Evolutionary conservation across 2,888 invertebrate species (phyloP).

Genomic region (Micoletzkya japonica): DNA sequence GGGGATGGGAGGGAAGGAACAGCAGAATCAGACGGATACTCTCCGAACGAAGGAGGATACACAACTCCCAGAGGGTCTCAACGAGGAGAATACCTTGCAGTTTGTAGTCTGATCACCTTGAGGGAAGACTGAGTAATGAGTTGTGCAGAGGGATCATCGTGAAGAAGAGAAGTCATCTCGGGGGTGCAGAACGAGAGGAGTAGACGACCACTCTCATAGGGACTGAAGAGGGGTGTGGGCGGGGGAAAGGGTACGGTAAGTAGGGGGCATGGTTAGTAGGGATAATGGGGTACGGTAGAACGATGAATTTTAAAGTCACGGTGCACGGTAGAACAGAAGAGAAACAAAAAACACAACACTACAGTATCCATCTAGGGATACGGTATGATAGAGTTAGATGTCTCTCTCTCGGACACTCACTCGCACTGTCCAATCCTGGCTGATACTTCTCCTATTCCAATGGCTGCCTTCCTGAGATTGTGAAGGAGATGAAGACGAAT

Average conservation of each 20-base stretch:
- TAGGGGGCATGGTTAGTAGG: background rate
- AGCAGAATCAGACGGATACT: constrained; percentile 19
- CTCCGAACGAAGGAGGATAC: constrained; percentile 17
- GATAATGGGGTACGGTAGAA: too few relatives aligned
- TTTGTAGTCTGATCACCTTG: too few relatives aligned
- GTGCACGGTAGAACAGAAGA: background rate
- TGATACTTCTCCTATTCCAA: constrained; percentile 1
- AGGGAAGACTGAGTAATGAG: constrained; percentile 13
- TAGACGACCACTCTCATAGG: constrained; percentile 14
- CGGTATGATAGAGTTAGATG: background rate
- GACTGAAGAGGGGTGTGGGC: background rate
- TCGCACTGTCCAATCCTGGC: background rate
- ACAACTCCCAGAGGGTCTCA: constrained; percentile 19
- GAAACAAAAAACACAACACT: background rate
- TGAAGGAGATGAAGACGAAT: constrained; percentile 12
- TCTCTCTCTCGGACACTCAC: background rate
- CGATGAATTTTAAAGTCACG: too few relatives aligned
- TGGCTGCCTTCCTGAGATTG: background rate
- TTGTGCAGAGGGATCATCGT: background rate
- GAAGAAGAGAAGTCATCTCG: constrained; percentile 23
- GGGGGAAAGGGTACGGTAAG: background rate
- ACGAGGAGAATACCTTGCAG: background rate
- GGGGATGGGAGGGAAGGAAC: constrained; percentile 13
- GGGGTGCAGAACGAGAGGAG: constrained; percentile 23
- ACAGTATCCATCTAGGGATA: background rate